These are phyloP conservation scores for Oeneis ivallda DNA, from an alignment of 2,888 invertebrate species.

Conservation along the genomic window DNA sequence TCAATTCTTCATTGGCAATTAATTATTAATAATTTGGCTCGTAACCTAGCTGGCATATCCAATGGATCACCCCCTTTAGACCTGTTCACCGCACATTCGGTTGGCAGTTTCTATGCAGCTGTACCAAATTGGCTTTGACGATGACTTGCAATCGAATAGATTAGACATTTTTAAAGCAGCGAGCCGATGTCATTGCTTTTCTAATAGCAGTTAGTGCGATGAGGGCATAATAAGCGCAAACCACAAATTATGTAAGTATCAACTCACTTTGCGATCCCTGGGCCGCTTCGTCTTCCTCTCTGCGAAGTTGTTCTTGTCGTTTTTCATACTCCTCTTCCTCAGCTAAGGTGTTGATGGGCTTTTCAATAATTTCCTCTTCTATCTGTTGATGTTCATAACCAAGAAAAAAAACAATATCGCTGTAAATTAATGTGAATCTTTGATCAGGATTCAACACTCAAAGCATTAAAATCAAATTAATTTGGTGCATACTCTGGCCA, in stretches of 20 bases:
- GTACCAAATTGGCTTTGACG: neutral
- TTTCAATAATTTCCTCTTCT: slow-evolving; percentile 63
- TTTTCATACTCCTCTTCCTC: slow-evolving; percentile 75
- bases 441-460: too few relatives aligned
- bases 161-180: neutral
- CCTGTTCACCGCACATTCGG: too few relatives aligned
- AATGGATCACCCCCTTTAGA: too few relatives aligned
- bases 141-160: neutral
- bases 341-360: slow-evolving; percentile 64
- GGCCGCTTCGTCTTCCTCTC: slow-evolving; percentile 60
- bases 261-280: slow-evolving; percentile 65
- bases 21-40: too few relatives aligned
- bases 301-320: slow-evolving; percentile 64
- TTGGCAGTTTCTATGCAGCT: too few relatives aligned
- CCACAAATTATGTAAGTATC: neutral
- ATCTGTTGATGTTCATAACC: slow-evolving; percentile 45
- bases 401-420: slow-evolving; percentile 2
- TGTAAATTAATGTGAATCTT: neutral
- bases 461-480: too few relatives aligned
- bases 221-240: neutral
- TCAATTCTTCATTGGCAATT: too few relatives aligned
- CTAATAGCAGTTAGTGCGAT: neutral
- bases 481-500: too few relatives aligned
- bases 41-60: too few relatives aligned
- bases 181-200: neutral